Base-by-base conservation (phyloP, 1,140 invertebrate species). In the Philopotamus ludificatus region DNA sequence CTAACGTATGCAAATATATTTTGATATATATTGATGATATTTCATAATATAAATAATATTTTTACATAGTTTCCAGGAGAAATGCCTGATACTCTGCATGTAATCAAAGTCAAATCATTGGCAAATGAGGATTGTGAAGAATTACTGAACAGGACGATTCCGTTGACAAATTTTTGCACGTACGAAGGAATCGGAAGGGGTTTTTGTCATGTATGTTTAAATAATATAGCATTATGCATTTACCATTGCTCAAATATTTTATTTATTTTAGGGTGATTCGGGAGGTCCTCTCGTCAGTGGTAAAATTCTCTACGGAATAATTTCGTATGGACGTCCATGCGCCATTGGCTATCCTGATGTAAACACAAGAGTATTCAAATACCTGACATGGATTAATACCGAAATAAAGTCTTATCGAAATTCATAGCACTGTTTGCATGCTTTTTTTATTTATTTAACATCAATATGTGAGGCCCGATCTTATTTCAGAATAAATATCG, bases 111-210 rank as follows among this genome's bases (percentile, higher is more conserved):
- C 21, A 63, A 47, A n/a, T 18, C 53, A 8, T 34, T 70, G 8
- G 39, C 69, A 58, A 10, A 54, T 1, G 21, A 57, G 8, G 44
- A 22, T 8, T 70, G 68, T 34, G 22, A 64, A 57, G 28, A 66
- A 55, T 41, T 62, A 60, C 2, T 67, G 65, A 16, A 54, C 61
- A 62, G 65, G 62, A n/a, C 7, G 16, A 34, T 70, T 2, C 67
- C 57, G 23, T 42, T 67, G n/a, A 45, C 61, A 7, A 64, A 70
- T 54, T 3, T 87, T n/a, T 87, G 86, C 66, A 86, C 86, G 0
- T 78, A 84, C 25, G 86, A 84, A 1, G 81, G 80, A 62, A 69
- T 68, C 18, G 84, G 84, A 8, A 76, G 85, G 70, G 85, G 84
- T 1, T 81, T 83, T 10, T 86, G 84, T 51, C 79, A 85, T 21